These are phyloP conservation scores for Aphelenchoides besseyi DNA, from an alignment of 1,140 invertebrate genomes.

Conservation along the genomic window DNA sequence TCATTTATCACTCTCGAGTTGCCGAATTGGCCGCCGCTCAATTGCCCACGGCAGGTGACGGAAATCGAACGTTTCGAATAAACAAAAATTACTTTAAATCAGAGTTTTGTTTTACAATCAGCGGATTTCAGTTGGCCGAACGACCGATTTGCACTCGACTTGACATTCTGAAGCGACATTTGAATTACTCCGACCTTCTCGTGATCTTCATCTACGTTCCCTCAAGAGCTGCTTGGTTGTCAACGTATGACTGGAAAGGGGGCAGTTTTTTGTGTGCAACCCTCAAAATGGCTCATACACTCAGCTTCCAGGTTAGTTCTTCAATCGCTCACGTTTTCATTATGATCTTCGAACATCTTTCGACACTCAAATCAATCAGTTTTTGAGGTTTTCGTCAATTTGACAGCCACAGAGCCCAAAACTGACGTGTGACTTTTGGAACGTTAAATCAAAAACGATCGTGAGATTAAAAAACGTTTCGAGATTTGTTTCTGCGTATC, in stretches of 20 bases:
- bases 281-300: conserved; percentile 59
- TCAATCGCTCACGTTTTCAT: not conserved
- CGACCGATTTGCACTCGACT: conserved; percentile 47
- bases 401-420: not conserved
- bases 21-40: too few species aligned
- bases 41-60: too few species aligned
- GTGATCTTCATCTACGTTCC: conserved; percentile 61
- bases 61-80: not conserved
- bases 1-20: not conserved
- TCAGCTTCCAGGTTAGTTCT: conserved; percentile 54
- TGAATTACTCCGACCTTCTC: conserved; percentile 60
- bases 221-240: conserved; percentile 52
- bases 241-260: conserved; percentile 58
- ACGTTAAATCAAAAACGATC: too few species aligned
- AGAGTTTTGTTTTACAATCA: not conserved
- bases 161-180: conserved; percentile 59
- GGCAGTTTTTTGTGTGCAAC: conserved; percentile 58
- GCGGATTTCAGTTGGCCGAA: conserved; percentile 55
- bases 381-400: not conserved
- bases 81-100: not conserved
- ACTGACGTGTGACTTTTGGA: too few species aligned
- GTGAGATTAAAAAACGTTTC: too few species aligned
- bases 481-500: conserved; percentile 5
- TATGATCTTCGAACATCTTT: not conserved
- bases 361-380: not conserved